A percentile compares a stretch with the other conserved stretches of the same genome.
Evolutionary conservation across 2,113 vertebrate genomes (phyloP).

Genomic region (Elephas maximus): DNA sequence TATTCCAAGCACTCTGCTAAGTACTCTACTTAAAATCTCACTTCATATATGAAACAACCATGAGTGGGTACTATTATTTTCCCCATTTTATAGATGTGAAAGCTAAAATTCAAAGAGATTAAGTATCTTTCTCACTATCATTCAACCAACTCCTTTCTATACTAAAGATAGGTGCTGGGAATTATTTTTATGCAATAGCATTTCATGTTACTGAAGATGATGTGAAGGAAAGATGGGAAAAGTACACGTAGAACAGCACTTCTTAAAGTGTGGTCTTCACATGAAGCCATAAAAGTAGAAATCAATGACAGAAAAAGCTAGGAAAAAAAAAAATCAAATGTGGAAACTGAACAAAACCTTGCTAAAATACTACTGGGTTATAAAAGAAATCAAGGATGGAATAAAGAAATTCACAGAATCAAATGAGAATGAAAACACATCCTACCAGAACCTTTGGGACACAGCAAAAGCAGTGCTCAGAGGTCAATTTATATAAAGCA

Average conservation of each 20-base stretch:
- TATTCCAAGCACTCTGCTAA: neutral
- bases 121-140: neutral
- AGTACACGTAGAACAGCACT: neutral
- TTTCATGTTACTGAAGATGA: neutral
- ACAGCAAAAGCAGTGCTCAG: no score
- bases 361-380: no score
- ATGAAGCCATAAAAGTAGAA: no score
- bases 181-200: neutral
- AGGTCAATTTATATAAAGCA: no score
- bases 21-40: constrained; percentile 46
- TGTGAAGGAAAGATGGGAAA: neutral
- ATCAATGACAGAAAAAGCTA: no score
- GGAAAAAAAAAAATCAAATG: no score
- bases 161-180: neutral
- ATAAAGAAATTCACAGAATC: no score
- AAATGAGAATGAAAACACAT: no score
- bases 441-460: no score
- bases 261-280: neutral
- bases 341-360: no score
- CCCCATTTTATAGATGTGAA: neutral
- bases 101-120: neutral
- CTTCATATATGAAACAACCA: neutral
- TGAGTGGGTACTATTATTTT: neutral
- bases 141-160: neutral
- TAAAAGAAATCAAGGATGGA: no score